Evolutionary conservation across 2,113 vertebrate genomes (phyloP).

Genomic region (Thryonomys swinderianus): DNA sequence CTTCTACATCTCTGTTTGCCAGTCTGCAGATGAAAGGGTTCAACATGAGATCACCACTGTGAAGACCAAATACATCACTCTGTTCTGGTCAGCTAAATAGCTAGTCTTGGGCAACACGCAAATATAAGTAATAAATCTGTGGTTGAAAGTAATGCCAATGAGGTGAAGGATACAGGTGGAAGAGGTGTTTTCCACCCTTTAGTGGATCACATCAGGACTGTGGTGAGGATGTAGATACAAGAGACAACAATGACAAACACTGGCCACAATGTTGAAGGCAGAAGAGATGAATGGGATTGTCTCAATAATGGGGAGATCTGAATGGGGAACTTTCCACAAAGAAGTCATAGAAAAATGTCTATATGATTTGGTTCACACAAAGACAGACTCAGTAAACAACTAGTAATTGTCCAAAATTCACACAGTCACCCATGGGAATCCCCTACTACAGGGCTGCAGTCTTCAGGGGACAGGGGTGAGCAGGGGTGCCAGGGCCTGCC

Average conservation of each 20-base stretch:
- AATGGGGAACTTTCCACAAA: background rate
- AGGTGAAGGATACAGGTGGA: constrained; percentile 56
- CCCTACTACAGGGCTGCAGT: background rate
- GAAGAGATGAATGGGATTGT: background rate
- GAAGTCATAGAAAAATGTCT: background rate
- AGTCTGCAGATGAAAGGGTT: constrained; percentile 59
- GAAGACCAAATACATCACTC: constrained; percentile 58
- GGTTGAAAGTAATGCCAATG: constrained; percentile 18
- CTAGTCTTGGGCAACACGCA: constrained; percentile 63
- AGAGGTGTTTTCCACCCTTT: constrained; percentile 38
- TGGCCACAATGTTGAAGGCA: constrained; percentile 27
- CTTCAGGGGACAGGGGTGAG: background rate
- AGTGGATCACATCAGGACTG: background rate
- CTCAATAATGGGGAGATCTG: background rate
- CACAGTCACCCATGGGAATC: background rate
- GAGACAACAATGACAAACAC: background rate
- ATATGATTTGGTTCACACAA: background rate
- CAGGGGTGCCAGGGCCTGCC: too few relatives aligned
- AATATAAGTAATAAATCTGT: constrained; percentile 3
- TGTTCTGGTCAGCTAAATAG: constrained; percentile 61
- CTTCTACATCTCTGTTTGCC: constrained; percentile 67
- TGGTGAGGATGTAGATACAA: constrained; percentile 33
- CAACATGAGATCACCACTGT: constrained; percentile 61
- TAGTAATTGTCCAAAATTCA: background rate
- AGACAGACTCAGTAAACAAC: background rate